Base-by-base conservation (phyloP, 2,888 invertebrate genomes). In the Glaucopsyche alexis region DNA sequence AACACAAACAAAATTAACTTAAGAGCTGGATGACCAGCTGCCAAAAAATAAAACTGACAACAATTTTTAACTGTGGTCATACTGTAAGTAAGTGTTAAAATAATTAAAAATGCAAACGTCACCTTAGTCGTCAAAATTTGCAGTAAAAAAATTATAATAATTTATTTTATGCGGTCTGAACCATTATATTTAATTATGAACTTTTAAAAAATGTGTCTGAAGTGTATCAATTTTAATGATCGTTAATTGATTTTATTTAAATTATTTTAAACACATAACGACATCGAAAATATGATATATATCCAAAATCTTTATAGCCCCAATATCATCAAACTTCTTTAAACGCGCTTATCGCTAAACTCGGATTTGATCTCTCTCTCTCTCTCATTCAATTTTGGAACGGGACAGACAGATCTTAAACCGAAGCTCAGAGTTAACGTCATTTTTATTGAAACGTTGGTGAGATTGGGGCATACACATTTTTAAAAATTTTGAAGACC, bases 71-170 rank as follows among this genome's bases (percentile, higher is more conserved):
- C 60, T 13, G 60, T 29, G 64, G 38, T 65, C 64, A 65, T 14
- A 29, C 40, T 29, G 60, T 60, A 60, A 65, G 29, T 29, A 38
- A 14, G 14, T 19, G 69, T 29, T 69, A 19, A 19, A 47, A 69
- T 49, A 69, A 69, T 69, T 47, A 69, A 69, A 69, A 69, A 69
- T 69, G 69, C 69, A 13, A 69, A 69, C 13, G 47, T 69, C 69
- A 69, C 47, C 19, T 45, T 45, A 49, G 42, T 49, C 19, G 14
- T 29, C 47, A 69, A 69, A 60, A 60, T 11, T 29, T 14, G 13
- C 29, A 60, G 42, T 40, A 16, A 42, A 42, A 66, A 66, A 42
- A n/a, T 14, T 14, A 40, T 40, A 52, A n/a, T 52, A 9, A 16
- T 52, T 52, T n/a, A n/a, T n/a, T n/a, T n/a, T n/a, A n/a, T n/a